Evolutionary conservation across 2,888 invertebrate species (phyloP).

Genomic region (Ophonus ardosiacus): DNA sequence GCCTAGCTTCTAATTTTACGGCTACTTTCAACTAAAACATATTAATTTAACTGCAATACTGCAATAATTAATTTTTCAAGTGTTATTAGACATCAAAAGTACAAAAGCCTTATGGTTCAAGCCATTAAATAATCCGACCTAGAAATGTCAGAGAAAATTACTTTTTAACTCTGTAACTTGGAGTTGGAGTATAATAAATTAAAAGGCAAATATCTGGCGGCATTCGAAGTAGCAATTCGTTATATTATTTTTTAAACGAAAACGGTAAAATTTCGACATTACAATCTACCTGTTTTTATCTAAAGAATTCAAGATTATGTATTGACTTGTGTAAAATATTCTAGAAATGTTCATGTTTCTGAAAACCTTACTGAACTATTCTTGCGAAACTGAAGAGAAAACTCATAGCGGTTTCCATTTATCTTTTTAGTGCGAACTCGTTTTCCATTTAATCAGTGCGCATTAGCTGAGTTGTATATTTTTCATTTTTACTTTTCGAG

Average conservation of each 20-base stretch:
- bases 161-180: slow-evolving; percentile 46
- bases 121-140: slow-evolving; percentile 53
- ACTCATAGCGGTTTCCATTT: too few species aligned
- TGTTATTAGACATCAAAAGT: slow-evolving; percentile 20
- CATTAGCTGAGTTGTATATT: too few species aligned
- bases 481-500: too few species aligned
- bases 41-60: background rate
- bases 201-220: slow-evolving; percentile 43
- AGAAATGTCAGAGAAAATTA: slow-evolving; percentile 56
- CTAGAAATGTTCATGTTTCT: background rate
- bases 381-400: too few species aligned
- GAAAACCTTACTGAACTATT: too few species aligned
- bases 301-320: background rate
- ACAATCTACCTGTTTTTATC: slow-evolving; percentile 9
- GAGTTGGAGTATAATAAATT: slow-evolving; percentile 40
- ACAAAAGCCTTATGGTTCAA: background rate
- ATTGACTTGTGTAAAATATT: background rate
- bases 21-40: background rate
- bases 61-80: slow-evolving; percentile 38
- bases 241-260: slow-evolving; percentile 34
- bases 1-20: background rate
- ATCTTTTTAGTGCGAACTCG: too few species aligned
- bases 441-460: too few species aligned
- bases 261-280: slow-evolving; percentile 51
- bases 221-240: slow-evolving; percentile 37